Evolutionary conservation across 1,140 invertebrate species (phyloP).

Genomic region (Drosophila auraria): DNA sequence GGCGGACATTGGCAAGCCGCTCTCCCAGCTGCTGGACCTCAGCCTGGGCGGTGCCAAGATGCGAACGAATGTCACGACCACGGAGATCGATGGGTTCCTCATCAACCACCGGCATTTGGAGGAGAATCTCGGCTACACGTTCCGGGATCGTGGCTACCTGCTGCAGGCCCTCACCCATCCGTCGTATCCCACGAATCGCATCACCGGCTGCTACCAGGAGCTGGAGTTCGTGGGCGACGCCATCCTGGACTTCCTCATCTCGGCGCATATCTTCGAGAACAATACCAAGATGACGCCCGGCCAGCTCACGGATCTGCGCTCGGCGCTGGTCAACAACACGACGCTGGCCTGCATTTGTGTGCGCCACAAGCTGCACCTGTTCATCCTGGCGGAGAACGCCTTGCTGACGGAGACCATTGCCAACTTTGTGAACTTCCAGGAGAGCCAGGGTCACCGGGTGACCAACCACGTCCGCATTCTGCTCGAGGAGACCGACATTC

Average conservation of each 20-base stretch:
- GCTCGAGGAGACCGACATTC: constrained; percentile 88
- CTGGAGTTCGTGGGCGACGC: constrained; percentile 98
- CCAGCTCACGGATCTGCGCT: constrained; percentile 95
- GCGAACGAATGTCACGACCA: constrained; percentile 66
- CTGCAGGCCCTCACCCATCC: constrained; percentile 96
- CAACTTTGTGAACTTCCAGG: constrained; percentile 92
- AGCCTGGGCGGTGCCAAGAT: constrained; percentile 74
- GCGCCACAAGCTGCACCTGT: constrained; percentile 92
- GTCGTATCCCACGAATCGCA: constrained; percentile 93
- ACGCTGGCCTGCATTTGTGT: constrained; percentile 96
- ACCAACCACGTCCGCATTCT: constrained; percentile 88
- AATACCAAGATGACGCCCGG: constrained; percentile 90
- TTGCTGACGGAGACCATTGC: constrained; percentile 90
- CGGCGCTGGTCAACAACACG: constrained; percentile 97
- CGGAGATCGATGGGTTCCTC: constrained; percentile 85
- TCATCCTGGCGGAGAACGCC: constrained; percentile 88
- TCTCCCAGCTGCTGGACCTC: constrained; percentile 77
- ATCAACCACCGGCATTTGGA: constrained; percentile 87
- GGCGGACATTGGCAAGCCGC: constrained; percentile 79
- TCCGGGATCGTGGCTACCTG: constrained; percentile 88
- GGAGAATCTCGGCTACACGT: constrained; percentile 88
- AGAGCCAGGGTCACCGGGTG: constrained; percentile 89
- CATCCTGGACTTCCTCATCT: constrained; percentile 96
- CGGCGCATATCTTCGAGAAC: constrained; percentile 93
- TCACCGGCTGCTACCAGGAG: constrained; percentile 96